Percentiles rank a stretch among this genome's conserved stretches.
Evolutionary conservation across 35 echinoderm and acorn worm genomes (phyloP).

Genomic region (Apostichopus parvimensis): DNA sequence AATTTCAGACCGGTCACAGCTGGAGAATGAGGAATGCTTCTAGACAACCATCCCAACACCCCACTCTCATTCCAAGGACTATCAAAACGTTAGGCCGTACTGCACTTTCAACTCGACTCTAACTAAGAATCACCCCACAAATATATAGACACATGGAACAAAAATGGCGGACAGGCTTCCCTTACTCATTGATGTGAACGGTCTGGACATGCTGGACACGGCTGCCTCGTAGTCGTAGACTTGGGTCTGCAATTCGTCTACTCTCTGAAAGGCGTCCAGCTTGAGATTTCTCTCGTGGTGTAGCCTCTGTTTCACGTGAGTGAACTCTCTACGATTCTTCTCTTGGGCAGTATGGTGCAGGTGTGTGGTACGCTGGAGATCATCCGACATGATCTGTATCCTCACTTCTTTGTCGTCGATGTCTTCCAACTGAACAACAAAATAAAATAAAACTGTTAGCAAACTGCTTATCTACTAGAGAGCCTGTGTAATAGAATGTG

Average conservation of each 20-base stretch:
- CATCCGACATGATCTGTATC: conserved; percentile 70
- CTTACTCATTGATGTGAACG: conserved; percentile 88
- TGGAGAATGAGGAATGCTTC: no score
- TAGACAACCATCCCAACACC: no score
- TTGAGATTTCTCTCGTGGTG: conserved; percentile 85
- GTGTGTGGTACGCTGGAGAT: conserved; percentile 66
- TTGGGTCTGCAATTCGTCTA: conserved; percentile 97
- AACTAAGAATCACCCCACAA: no score
- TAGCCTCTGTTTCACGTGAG: conserved; percentile 65
- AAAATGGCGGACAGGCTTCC: neutral
- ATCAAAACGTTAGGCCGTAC: no score
- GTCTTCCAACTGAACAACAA: conserved; percentile 66
- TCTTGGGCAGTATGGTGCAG: conserved; percentile 88
- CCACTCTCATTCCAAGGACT: no score
- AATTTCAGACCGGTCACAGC: no score
- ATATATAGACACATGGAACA: no score
- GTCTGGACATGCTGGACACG: conserved; percentile 79
- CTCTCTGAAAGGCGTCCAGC: conserved; percentile 88
- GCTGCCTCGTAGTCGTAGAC: conserved; percentile 97
- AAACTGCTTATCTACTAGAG: no score
- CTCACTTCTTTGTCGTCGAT: conserved; percentile 84
- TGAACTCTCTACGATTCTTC: conserved; percentile 72
- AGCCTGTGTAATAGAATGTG: no score
- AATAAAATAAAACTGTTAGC: no score
- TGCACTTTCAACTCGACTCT: no score